These are phyloP conservation scores for Panorpa germanica DNA, from an alignment of 2,888 invertebrate species.

Conservation along the genomic window DNA sequence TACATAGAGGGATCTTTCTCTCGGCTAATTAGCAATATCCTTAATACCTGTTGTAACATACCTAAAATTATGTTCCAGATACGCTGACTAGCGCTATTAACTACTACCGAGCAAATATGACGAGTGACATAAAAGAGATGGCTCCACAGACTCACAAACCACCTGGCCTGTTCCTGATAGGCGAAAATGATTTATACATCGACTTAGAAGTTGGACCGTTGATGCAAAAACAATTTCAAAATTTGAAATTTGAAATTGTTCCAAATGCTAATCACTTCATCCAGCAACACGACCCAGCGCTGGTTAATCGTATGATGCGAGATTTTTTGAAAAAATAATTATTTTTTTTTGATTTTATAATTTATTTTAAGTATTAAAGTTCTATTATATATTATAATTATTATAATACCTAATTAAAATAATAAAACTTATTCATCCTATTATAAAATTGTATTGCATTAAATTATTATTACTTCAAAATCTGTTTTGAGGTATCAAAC, in stretches of 20 bases:
- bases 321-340: constrained; percentile 20
- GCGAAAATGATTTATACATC: constrained; percentile 26
- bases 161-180: constrained; percentile 25
- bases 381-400: too few species aligned
- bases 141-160: too few species aligned
- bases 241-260: constrained; percentile 25
- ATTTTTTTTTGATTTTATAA: too few species aligned
- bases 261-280: constrained; percentile 30
- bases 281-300: constrained; percentile 32
- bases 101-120: constrained; percentile 32
- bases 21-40: constrained; percentile 1
- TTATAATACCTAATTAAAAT: too few species aligned
- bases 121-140: too few species aligned
- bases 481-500: too few species aligned
- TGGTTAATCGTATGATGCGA: constrained; percentile 29
- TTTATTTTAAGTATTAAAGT: too few species aligned
- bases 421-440: too few species aligned
- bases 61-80: constrained; percentile 22
- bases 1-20: too few species aligned
- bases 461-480: too few species aligned
- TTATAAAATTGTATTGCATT: too few species aligned
- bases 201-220: constrained; percentile 17
- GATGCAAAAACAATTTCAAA: constrained; percentile 24
- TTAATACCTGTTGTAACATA: constrained; percentile 2
- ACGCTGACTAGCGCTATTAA: constrained; percentile 33